These are phyloP conservation scores for Esperia sulphurella DNA, from an alignment of 2,888 invertebrate species.

Conservation along the genomic window DNA sequence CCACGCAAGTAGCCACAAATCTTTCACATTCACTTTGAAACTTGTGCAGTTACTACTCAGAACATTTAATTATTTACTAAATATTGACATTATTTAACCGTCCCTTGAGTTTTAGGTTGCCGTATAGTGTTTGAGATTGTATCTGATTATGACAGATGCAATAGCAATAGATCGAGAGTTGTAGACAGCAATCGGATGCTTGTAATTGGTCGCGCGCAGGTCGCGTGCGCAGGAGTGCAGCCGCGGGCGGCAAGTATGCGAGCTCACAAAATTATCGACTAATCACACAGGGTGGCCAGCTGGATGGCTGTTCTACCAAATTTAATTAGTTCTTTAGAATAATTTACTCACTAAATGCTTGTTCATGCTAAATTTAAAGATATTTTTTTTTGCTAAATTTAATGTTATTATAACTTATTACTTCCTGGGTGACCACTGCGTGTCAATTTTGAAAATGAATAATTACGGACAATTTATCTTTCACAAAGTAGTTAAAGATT, in stretches of 20 bases:
- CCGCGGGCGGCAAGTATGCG: constrained; percentile 31
- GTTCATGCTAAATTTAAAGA: constrained; percentile 17
- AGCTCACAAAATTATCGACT: constrained; percentile 42
- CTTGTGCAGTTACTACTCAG: no score
- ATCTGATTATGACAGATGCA: not conserved
- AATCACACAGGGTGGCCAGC: constrained; percentile 61
- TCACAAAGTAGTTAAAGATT: not conserved
- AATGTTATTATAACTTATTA: not conserved
- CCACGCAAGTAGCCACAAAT: no score
- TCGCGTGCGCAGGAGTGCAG: constrained; percentile 52
- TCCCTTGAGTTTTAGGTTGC: no score
- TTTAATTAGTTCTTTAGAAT: constrained; percentile 64
- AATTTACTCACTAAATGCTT: constrained; percentile 50
- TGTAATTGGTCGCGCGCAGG: constrained; percentile 47
- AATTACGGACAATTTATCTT: not conserved
- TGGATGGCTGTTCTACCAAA: constrained; percentile 33
- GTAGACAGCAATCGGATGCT: constrained; percentile 42
- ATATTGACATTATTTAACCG: no score
- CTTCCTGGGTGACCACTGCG: constrained; percentile 4
- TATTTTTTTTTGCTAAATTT: not conserved
- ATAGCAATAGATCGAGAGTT: no score
- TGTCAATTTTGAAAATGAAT: not conserved
- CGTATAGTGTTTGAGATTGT: no score
- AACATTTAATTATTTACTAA: no score
- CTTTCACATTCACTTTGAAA: no score